phyloP scores from a whole-genome alignment of 2,797 vertebrate genomes.

The Channallabes apus region DNA sequence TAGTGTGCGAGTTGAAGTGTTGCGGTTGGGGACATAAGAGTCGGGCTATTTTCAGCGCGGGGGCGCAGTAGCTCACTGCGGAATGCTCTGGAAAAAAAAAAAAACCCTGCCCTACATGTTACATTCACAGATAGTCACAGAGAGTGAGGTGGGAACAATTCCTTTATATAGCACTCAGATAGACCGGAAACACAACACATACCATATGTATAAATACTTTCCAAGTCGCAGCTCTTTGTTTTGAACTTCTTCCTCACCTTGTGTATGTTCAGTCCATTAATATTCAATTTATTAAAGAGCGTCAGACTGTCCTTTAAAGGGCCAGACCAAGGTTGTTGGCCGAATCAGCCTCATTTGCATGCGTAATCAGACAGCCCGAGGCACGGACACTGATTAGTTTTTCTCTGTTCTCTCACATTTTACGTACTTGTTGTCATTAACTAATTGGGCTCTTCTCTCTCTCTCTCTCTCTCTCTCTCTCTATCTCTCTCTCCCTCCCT shows the following conservation, averaged over 20 bases:
- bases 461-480: slow-evolving; percentile 28
- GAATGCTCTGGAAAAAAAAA: slow-evolving; percentile 33
- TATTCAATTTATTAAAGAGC: slow-evolving; percentile 1
- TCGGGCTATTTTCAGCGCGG: slow-evolving; percentile 41
- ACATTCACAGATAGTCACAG: slow-evolving; percentile 46
- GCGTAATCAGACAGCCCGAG: slow-evolving; percentile 39
- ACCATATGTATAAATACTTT: background rate
- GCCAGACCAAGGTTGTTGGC: slow-evolving; percentile 46
- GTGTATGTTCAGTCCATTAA: background rate
- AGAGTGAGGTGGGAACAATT: slow-evolving; percentile 25
- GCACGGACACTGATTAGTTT: slow-evolving; percentile 40
- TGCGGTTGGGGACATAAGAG: slow-evolving; percentile 29
- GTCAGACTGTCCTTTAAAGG: slow-evolving; percentile 31
- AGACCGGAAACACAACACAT: slow-evolving; percentile 10
- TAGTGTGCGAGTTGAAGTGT: background rate
- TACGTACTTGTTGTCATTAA: slow-evolving; percentile 46
- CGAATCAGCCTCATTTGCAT: slow-evolving; percentile 51
- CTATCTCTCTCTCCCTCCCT: slow-evolving; percentile 31
- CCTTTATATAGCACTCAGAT: slow-evolving; percentile 39
- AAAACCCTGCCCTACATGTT: slow-evolving; percentile 42
- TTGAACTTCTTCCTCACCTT: slow-evolving; percentile 3
- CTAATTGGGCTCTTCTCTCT: slow-evolving; percentile 43
- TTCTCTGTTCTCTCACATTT: slow-evolving; percentile 35
- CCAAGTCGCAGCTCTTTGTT: background rate
- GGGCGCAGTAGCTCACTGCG: slow-evolving; percentile 21